phyloP scores from a whole-genome alignment of 2,888 invertebrate species.

The Rhagophthalmus giganteus region DNA sequence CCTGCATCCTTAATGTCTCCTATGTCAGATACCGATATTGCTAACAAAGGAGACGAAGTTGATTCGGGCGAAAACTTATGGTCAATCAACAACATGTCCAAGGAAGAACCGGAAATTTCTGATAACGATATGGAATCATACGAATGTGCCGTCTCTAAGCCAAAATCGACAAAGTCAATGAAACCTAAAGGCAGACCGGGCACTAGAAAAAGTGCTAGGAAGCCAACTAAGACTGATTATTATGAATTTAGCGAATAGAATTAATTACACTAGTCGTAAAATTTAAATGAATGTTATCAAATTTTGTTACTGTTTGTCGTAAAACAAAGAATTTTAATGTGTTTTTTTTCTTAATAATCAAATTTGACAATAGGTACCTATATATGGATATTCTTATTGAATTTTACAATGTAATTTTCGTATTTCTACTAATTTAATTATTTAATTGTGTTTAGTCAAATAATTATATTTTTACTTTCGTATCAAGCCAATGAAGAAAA shows the following conservation, averaged over 20 bases:
- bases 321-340: too few species aligned
- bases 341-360: too few species aligned
- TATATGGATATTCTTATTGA: too few species aligned
- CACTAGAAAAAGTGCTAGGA: constrained; percentile 44
- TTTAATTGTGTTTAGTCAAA: background rate
- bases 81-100: constrained; percentile 22
- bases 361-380: too few species aligned
- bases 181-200: constrained; percentile 38
- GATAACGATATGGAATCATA: constrained; percentile 41
- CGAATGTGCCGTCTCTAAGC: constrained; percentile 34
- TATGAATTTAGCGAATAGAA: constrained; percentile 38
- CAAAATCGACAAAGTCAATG: constrained; percentile 34
- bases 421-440: background rate
- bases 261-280: too few species aligned
- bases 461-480: too few species aligned
- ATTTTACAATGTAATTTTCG: too few species aligned
- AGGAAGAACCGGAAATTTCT: constrained; percentile 33
- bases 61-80: constrained; percentile 35
- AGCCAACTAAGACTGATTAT: constrained; percentile 40
- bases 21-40: constrained; percentile 34
- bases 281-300: too few species aligned
- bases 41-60: constrained; percentile 30
- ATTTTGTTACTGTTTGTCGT: too few species aligned
- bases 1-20: constrained; percentile 36
- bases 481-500: too few species aligned